Evolutionary conservation across 2,888 invertebrate species (phyloP), one percentile per base, ranked within the genome.

Genomic region (Platerodrilus igneus): DNA sequence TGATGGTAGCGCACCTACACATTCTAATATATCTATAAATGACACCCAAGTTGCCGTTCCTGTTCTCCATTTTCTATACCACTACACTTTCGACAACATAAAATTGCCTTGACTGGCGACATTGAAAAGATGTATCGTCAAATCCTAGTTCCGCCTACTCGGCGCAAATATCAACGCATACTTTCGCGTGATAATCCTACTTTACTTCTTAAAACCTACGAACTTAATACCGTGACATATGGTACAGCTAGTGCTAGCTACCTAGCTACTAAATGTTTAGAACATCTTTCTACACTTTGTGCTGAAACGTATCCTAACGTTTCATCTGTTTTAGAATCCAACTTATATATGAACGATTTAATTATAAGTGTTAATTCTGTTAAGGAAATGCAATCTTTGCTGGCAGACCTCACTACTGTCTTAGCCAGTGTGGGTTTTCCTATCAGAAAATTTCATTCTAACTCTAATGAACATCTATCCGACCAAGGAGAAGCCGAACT

Each of bases 81-180:
- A 4, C 1, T 55, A 4, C 42, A 53, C 4, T 56, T 57, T 32
- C 27, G 58, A 7, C 32, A 30, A 3, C 45, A 55, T 26, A 16
- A 15, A 3, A 34, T 54, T 13, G 55, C 50, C 1, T 19, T 59
- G 4, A 47, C 45, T 5, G 50, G 48, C 2, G 57, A 57, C 26
- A 42, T 57, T 8, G 47, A 37, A 14, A 57, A 58, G 39, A 58
- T 57, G 52, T 59, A 49, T 29, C 45, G 49, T 4, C 52, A 51
- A 18, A 42, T 57, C 2, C 3, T 11, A 2, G 23, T 56, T 0
- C 10, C 39, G 14, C 28, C 39, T 4, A 32, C 37, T 3, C 41
- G 56, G 25, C 16, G 41, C 3, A 37, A 47, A 10, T 46, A 43
- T 14, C 52, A 56, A 16, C 32, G 51, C 6, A 56, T 57, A 13